A percentile compares a stretch with the other conserved stretches of the same genome.
Conservation (phyloP, 2,797 vertebrate genomes). For the Pristis pectinata region DNA sequence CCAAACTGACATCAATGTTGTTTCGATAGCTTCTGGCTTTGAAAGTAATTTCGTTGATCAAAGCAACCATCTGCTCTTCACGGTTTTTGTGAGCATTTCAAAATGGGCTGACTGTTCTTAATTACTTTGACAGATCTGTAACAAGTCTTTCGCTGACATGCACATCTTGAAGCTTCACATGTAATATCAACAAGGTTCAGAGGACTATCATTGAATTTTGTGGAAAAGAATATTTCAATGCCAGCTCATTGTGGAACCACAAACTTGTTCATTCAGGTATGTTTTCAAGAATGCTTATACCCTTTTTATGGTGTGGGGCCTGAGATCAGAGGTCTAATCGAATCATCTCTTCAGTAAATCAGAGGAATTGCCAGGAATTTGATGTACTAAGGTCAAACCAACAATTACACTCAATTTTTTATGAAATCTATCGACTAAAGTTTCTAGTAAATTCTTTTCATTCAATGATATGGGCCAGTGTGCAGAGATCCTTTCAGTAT, state of each 20-base stretch:
- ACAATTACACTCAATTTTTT: background rate
- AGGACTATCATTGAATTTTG: background rate
- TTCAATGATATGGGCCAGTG: too few relatives aligned
- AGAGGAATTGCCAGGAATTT: too few relatives aligned
- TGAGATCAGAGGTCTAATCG: background rate
- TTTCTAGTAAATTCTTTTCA: too few relatives aligned
- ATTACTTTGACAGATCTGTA: constrained; percentile 19
- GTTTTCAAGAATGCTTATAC: background rate
- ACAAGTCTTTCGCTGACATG: background rate
- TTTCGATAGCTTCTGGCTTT: background rate
- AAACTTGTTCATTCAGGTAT: background rate
- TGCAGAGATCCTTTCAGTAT: too few relatives aligned
- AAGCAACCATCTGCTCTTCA: background rate
- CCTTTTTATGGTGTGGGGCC: background rate
- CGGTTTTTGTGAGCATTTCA: background rate
- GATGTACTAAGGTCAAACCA: background rate
- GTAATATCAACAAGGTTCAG: background rate
- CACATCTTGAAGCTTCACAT: constrained; percentile 7
- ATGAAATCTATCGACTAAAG: background rate
- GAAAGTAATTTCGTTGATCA: background rate
- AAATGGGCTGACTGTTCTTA: background rate
- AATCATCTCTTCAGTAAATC: background rate
- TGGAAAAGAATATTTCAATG: background rate
- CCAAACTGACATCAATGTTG: background rate
- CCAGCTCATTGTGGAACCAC: background rate